A percentile compares a stretch with the other conserved stretches of the same genome.
Evolutionary conservation across 2,888 invertebrate species (phyloP).

Genomic region (Zaprionus obscuricornis): DNA sequence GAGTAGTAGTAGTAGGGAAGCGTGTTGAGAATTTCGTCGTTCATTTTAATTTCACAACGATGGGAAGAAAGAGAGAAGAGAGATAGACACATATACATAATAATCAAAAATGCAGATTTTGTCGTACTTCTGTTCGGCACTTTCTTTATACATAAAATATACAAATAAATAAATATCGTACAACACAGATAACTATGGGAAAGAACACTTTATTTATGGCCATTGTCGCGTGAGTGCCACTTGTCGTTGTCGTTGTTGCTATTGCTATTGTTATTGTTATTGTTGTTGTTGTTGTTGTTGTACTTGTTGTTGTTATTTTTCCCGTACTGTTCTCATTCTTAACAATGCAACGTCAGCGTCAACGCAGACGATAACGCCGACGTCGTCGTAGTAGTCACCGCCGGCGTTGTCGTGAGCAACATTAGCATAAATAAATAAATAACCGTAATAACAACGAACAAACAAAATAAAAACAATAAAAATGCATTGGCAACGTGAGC

Average conservation of each 20-base stretch:
- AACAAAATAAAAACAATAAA: constrained; percentile 31
- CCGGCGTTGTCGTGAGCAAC: constrained; percentile 47
- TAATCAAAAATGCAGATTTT: too few relatives aligned
- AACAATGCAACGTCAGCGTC: constrained; percentile 65
- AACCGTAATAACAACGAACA: constrained; percentile 63
- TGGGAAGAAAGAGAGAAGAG: constrained; percentile 44
- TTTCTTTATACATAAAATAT: constrained; percentile 53
- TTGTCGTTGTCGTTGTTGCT: constrained; percentile 36
- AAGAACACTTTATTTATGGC: constrained; percentile 64
- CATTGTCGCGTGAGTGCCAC: constrained; percentile 66
- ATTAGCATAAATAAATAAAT: constrained; percentile 76
- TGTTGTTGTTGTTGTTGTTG: constrained; percentile 18
- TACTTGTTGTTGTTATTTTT: constrained; percentile 36
- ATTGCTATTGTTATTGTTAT: constrained; percentile 7
- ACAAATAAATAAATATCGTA: constrained; percentile 37
- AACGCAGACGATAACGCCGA: constrained; percentile 16
- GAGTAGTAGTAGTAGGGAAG: constrained; percentile 25
- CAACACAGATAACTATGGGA: constrained; percentile 59
- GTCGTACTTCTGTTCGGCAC: constrained; percentile 23
- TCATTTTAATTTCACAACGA: constrained; percentile 40
- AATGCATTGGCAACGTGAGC: constrained; percentile 53
- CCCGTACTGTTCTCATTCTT: constrained; percentile 68
- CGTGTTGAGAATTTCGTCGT: constrained; percentile 68
- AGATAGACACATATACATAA: constrained; percentile 17
- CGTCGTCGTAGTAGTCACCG: constrained; percentile 32